Evolutionary conservation across 2,797 vertebrate species (phyloP).

Genomic region (Gymnocypris eckloni): DNA sequence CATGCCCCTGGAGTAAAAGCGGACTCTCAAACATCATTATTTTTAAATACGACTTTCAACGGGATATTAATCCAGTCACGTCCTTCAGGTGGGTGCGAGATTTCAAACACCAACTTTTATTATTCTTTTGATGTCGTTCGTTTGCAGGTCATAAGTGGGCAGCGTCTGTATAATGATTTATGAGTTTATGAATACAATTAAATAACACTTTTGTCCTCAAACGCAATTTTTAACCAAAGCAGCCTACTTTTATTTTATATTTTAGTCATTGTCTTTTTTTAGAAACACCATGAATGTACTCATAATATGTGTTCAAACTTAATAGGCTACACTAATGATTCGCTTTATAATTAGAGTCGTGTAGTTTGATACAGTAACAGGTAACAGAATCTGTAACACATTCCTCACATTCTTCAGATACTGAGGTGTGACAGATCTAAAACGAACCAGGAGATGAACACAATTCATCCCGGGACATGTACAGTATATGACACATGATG

Average conservation of each 20-base stretch:
- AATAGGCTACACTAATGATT: neutral
- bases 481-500: too few relatives aligned
- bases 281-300: neutral
- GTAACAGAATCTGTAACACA: neutral
- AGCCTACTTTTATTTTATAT: neutral
- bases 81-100: constrained; percentile 12
- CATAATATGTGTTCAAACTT: neutral
- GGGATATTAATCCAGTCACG: neutral
- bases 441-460: too few relatives aligned
- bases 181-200: neutral
- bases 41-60: too few relatives aligned
- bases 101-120: neutral
- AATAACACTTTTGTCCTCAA: neutral
- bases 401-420: too few relatives aligned
- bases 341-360: neutral
- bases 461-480: too few relatives aligned
- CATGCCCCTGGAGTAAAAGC: neutral
- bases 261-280: neutral
- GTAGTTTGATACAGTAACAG: neutral
- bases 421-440: too few relatives aligned
- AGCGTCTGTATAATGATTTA: neutral
- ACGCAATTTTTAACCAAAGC: neutral
- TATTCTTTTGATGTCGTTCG: neutral
- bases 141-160: neutral
- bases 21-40: neutral